Base-by-base conservation (phyloP, 2,888 invertebrate species). In the Mythimna loreyi region DNA sequence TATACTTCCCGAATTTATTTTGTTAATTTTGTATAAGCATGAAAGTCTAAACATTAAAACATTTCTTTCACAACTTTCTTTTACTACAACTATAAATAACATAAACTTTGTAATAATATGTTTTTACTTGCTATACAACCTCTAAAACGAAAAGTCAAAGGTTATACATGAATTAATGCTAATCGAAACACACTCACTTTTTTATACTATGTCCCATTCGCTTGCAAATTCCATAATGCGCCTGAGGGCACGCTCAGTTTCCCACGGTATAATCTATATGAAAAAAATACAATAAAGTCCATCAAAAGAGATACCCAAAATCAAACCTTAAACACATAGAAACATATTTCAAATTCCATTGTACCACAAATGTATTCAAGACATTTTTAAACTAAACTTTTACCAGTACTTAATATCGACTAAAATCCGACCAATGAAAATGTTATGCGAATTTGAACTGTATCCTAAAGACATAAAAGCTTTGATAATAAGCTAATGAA, bases 221-320 rank as follows among this genome's bases (percentile, higher is more conserved):
- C 91, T 91, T 87, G 90, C 91, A 80, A 89, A 90, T 90, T 89
- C 91, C 91, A 91, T 89, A 90, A 96, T 96, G 96, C 94, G 97
- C 97, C 97, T 94, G 96, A 94, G 96, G 96, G 95, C 96, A 96
- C 93, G 94, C 96, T 94, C 93, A 92, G 94, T 94, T 96, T 96
- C 96, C 96, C 96, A 96, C 96, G 96, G 86, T 86, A 82, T 84
- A 85, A 82, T 94, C 94, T 83, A 83, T 77, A 76, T 60, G 75
- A 83, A 86, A 86, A 86, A 81, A 78, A 68, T 61, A 80, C 50
- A 79, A 62, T 70, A 73, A 69, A 76, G 78, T 67, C 55, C 75
- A 67, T 19, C 23, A 11, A 8, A 25, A 0, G 1, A 45, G 28
- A 47, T 33, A 23, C 13, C 0, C 16, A 11, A 78, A 45, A 66